These are phyloP conservation scores for Pseudomyrmex flavicornis DNA, from an alignment of 1,140 invertebrate genomes.

Conservation along the genomic window DNA sequence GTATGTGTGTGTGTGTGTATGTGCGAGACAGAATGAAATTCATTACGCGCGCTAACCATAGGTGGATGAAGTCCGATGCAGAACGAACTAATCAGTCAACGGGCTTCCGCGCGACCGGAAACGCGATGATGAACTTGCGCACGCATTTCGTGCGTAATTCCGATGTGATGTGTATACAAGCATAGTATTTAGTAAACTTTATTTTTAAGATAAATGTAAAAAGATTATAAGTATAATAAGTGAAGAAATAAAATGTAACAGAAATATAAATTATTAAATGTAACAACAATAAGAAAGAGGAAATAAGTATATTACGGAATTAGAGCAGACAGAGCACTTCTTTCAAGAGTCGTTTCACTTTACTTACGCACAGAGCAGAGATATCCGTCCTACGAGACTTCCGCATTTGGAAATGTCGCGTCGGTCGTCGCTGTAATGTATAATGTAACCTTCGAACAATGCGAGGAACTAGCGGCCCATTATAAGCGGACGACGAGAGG, in stretches of 20 bases:
- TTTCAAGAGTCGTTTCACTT: not conserved
- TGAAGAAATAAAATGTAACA: too few species aligned
- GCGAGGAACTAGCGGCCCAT: conserved; percentile 77
- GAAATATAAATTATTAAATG: too few species aligned
- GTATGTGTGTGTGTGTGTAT: too few species aligned
- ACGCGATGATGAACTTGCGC: conserved; percentile 14
- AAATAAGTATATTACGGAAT: not conserved
- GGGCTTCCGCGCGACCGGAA: conserved; percentile 33
- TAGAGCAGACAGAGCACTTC: too few species aligned
- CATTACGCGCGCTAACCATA: not conserved
- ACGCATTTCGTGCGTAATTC: conserved; percentile 25
- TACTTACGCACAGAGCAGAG: not conserved
- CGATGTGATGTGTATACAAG: not conserved
- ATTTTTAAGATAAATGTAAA: too few species aligned
- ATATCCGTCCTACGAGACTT: not conserved
- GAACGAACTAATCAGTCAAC: conserved; percentile 28
- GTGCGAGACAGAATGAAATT: conserved; percentile 25
- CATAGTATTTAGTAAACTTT: too few species aligned
- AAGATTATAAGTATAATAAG: too few species aligned
- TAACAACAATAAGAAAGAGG: too few species aligned
- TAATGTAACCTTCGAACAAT: conserved; percentile 78
- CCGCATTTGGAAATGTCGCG: conserved; percentile 29
- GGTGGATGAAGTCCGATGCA: not conserved
- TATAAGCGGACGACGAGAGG: conserved; percentile 74
- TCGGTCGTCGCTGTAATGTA: conserved; percentile 42